Conservation (phyloP, 2,797 vertebrate genomes). For the Pangasius larnaudii region DNA sequence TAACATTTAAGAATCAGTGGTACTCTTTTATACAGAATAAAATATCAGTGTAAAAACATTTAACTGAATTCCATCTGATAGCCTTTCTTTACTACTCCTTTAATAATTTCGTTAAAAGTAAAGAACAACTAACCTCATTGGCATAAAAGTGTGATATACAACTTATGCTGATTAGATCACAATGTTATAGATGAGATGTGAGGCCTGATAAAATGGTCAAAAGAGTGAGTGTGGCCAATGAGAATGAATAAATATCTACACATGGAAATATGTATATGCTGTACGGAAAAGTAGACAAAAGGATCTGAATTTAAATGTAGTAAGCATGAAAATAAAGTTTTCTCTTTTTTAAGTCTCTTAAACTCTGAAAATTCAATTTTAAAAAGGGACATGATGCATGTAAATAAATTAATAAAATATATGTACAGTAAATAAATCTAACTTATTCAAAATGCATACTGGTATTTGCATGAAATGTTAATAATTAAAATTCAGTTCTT, state of each 20-base stretch:
- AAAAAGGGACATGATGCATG: neutral
- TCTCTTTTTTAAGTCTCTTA: too few species aligned
- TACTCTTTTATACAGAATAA: neutral
- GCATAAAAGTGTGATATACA: constrained; percentile 21
- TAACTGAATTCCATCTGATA: neutral
- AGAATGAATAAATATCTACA: constrained; percentile 15
- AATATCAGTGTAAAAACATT: neutral
- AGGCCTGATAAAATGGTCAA: constrained; percentile 11
- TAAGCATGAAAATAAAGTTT: neutral
- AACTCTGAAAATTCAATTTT: neutral
- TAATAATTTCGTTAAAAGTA: neutral
- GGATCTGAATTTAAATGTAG: constrained; percentile 26
- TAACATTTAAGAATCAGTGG: neutral
- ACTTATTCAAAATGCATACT: neutral
- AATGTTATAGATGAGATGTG: constrained; percentile 30
- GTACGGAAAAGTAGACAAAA: constrained; percentile 23
- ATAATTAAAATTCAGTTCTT: constrained; percentile 32
- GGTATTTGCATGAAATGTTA: neutral
- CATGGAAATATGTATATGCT: constrained; percentile 13
- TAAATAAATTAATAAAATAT: neutral
- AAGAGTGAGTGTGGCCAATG: neutral
- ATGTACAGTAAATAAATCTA: neutral
- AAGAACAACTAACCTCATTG: neutral
- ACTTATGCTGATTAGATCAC: neutral
- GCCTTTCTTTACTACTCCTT: neutral